Percentiles rank a stretch among this genome's conserved stretches.
phyloP scores from a whole-genome alignment of 2,888 invertebrate species.

The Mesoligia furuncula region DNA sequence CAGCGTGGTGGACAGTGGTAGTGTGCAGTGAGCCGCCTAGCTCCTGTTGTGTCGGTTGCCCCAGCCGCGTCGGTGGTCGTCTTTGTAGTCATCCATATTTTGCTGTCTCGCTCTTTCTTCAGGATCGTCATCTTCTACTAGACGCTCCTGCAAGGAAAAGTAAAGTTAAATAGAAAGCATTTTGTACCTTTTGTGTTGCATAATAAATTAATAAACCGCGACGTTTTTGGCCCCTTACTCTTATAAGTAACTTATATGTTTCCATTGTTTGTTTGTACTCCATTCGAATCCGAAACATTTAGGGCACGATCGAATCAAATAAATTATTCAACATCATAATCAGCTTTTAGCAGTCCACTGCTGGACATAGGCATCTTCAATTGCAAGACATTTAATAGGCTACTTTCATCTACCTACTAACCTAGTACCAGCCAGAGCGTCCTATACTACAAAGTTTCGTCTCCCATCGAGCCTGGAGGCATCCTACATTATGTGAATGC shows the following conservation, averaged over 20 bases:
- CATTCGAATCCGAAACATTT: background rate
- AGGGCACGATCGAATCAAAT: background rate
- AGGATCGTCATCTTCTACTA: slow-evolving; percentile 93
- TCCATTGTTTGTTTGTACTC: too few relatives aligned
- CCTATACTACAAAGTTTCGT: background rate
- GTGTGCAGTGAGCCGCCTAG: slow-evolving; percentile 77
- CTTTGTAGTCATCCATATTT: slow-evolving; percentile 96
- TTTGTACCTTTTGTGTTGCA: background rate
- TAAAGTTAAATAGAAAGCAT: background rate
- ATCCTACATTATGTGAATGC: background rate
- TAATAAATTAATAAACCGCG: background rate
- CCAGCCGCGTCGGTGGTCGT: slow-evolving; percentile 96
- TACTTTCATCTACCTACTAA: background rate
- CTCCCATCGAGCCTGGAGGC: background rate
- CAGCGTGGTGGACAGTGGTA: slow-evolving; percentile 26
- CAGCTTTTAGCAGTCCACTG: background rate
- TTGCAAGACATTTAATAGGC: background rate
- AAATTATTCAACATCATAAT: background rate
- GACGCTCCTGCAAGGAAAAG: slow-evolving; percentile 86
- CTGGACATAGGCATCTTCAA: too few relatives aligned
- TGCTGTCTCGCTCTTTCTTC: slow-evolving; percentile 92
- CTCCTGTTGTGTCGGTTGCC: slow-evolving; percentile 96
- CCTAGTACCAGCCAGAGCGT: background rate
- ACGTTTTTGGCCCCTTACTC: background rate
- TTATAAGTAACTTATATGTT: background rate